Percentiles rank a stretch among this genome's conserved stretches.
These are phyloP conservation scores for Cataglyphis livida DNA, from an alignment of 2,888 invertebrate genomes.

Conservation along the genomic window DNA sequence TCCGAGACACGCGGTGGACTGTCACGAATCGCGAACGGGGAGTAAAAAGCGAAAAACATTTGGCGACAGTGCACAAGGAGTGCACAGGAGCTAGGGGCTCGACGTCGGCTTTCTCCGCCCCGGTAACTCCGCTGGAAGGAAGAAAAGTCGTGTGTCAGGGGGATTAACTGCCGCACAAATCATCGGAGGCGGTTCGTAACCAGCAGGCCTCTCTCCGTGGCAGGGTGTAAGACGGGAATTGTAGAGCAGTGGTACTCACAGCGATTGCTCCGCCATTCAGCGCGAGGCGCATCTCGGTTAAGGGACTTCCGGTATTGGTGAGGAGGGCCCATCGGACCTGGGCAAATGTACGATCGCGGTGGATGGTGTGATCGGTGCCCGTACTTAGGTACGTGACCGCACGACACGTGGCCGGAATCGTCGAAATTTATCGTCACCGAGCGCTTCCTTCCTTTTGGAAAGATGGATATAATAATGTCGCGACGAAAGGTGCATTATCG, in stretches of 20 bases:
- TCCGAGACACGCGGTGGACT: constrained; percentile 21
- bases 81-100: neutral
- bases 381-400: constrained; percentile 44
- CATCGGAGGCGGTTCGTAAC: constrained; percentile 64
- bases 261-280: constrained; percentile 46
- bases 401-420: constrained; percentile 40
- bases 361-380: constrained; percentile 38
- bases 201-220: constrained; percentile 8
- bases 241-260: constrained; percentile 52
- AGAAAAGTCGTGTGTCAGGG: constrained; percentile 62
- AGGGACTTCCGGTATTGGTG: constrained; percentile 3
- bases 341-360: constrained; percentile 26
- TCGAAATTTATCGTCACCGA: constrained; percentile 38
- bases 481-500: constrained; percentile 2
- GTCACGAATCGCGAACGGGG: constrained; percentile 12
- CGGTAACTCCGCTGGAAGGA: constrained; percentile 35
- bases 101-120: constrained; percentile 2
- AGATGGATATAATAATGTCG: constrained; percentile 1
- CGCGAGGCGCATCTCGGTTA: neutral
- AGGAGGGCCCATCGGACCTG: constrained; percentile 21
- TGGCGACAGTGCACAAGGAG: constrained; percentile 8
- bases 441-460: constrained; percentile 15
- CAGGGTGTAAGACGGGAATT: constrained; percentile 40
- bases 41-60: constrained; percentile 32
- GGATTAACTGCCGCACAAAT: constrained; percentile 68